These are phyloP conservation scores for Micromesistius poutassou DNA, from an alignment of 2,797 vertebrate species.

Conservation along the genomic window DNA sequence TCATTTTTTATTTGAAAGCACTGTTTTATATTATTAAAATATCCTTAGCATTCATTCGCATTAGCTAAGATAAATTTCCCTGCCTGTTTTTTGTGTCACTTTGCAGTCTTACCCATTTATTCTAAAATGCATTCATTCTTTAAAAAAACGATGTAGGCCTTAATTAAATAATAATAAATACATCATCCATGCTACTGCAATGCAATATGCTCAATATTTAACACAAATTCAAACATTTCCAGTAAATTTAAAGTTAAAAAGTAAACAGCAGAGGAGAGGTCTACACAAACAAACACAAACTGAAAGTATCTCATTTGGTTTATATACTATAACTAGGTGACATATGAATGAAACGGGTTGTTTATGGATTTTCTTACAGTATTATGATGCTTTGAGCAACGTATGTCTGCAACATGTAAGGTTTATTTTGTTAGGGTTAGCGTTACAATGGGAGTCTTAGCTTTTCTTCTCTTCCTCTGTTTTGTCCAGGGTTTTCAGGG, in stretches of 20 bases:
- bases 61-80: not conserved
- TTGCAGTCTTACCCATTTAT: not conserved
- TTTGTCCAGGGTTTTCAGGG: conserved; percentile 49
- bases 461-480: conserved; percentile 30
- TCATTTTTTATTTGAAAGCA: not conserved
- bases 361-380: not conserved
- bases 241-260: not conserved
- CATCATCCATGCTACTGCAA: not conserved
- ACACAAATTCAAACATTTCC: not conserved
- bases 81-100: not conserved
- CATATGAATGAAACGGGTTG: not conserved
- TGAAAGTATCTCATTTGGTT: not conserved
- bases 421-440: conserved; percentile 14
- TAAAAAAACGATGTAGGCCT: not conserved
- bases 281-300: not conserved
- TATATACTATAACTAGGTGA: not conserved
- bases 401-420: not conserved
- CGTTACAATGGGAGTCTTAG: conserved; percentile 20
- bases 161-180: not conserved
- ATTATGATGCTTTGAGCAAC: not conserved
- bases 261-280: not conserved
- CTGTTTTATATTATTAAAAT: not conserved
- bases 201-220: not conserved
- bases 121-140: not conserved
- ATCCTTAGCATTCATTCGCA: not conserved